Evolutionary conservation across 2,797 vertebrate genomes (phyloP).

Genomic region (Moxostoma hubbsi): DNA sequence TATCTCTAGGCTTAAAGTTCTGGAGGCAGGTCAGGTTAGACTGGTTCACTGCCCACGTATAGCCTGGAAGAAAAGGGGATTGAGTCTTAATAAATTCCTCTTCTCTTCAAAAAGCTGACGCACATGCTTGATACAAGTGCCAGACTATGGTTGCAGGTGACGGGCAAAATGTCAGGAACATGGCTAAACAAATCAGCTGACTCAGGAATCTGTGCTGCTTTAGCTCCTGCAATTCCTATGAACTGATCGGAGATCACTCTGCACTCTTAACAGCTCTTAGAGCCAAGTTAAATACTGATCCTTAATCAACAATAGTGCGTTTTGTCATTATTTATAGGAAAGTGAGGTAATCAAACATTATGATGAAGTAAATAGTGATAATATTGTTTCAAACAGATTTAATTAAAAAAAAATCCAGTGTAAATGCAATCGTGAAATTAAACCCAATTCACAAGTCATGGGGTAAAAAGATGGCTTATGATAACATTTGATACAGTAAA

Average conservation of each 20-base stretch:
- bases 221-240: neutral
- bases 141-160: slow-evolving; percentile 34
- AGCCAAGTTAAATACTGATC: slow-evolving; percentile 17
- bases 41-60: slow-evolving; percentile 54
- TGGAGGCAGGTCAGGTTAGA: slow-evolving; percentile 40
- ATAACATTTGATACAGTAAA: too few species aligned
- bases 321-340: neutral
- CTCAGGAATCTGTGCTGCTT: slow-evolving; percentile 5
- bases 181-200: slow-evolving; percentile 24
- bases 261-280: neutral
- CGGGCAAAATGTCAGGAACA: slow-evolving; percentile 19
- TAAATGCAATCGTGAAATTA: too few species aligned
- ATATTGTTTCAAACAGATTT: too few species aligned
- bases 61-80: slow-evolving; percentile 61
- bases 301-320: neutral
- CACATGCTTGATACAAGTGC: slow-evolving; percentile 16
- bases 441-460: too few species aligned
- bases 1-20: slow-evolving; percentile 38
- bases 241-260: slow-evolving; percentile 17
- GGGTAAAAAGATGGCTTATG: too few species aligned
- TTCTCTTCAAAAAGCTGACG: slow-evolving; percentile 1
- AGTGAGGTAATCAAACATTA: too few species aligned
- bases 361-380: too few species aligned
- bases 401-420: too few species aligned
- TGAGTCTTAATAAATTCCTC: slow-evolving; percentile 58